Evolutionary conservation across 1,140 invertebrate species (phyloP).

Genomic region (Helicoverpa zea): DNA sequence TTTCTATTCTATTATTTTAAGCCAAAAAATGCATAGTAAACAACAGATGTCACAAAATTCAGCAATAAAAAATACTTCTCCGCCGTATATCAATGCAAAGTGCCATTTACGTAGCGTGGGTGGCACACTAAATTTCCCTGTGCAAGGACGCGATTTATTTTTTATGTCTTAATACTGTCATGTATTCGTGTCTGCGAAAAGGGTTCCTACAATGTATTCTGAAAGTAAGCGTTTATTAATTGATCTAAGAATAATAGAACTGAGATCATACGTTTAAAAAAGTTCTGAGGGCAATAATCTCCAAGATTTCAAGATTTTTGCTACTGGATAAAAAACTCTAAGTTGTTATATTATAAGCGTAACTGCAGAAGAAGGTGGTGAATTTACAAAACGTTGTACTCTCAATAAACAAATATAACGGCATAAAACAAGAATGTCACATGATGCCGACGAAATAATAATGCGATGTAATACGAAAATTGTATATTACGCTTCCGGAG

Average conservation of each 20-base stretch:
- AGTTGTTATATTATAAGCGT: too few species aligned
- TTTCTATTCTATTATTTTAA: conserved; percentile 12
- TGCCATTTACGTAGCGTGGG: conserved; percentile 30
- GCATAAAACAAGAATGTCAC: not conserved
- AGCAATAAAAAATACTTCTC: conserved; percentile 40
- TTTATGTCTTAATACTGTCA: not conserved
- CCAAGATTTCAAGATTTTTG: too few species aligned
- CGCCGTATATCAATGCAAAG: conserved; percentile 44
- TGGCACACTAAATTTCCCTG: conserved; percentile 9
- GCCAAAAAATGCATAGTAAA: conserved; percentile 28
- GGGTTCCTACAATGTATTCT: not conserved
- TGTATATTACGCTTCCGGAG: conserved; percentile 28
- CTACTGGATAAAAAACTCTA: not conserved
- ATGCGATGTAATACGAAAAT: conserved; percentile 36
- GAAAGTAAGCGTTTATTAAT: not conserved
- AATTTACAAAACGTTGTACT: not conserved
- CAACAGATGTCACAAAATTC: conserved; percentile 27
- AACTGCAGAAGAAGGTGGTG: not conserved
- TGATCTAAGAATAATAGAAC: not conserved
- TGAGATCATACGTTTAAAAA: too few species aligned
- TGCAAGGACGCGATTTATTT: conserved; percentile 14
- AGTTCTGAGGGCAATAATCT: too few species aligned
- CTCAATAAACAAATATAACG: not conserved
- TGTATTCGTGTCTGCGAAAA: not conserved
- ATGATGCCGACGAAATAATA: conserved; percentile 1